Evolutionary conservation across 2,797 vertebrate species (phyloP), one percentile per base, ranked within the genome.

Genomic region (Xerus rutilus): DNA sequence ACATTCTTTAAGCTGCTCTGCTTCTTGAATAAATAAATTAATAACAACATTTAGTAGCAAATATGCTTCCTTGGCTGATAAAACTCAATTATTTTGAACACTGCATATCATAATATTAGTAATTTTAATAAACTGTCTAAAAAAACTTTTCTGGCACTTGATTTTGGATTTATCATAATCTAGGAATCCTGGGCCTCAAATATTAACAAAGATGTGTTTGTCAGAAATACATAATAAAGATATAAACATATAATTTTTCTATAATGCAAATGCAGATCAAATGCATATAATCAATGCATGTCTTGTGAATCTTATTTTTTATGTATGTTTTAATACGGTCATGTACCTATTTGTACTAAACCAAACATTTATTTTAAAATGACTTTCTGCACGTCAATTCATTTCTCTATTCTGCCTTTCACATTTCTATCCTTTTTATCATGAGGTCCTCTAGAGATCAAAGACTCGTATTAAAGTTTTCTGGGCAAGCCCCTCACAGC

Each of bases 91-190:
- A 5, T 81, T 95, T 92, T 86, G 32, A 30, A 69, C 30, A 65
- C 91, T 86, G 49, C 0, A 92, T 39, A 39, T 83, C 30, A 76
- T 59, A 32, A 74, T 86, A 73, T 65, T 78, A 94, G 12, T 94
- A 35, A 62, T 89, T 93, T 85, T 95, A 96, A 83, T 82, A 88
- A 91, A n/a, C 7, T 82, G 1, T 67, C 21, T 65, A 64, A 89
- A 97, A 45, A 94, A 96, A 86, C 1, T 84, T 92, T 94, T 86
- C 57, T 86, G 49, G 32, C 17, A 84, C 67, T 94, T 89, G n/a
- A 94, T 83, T 91, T 95, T 91, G 32, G 35, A 72, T 84, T 72
- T 73, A 10, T 91, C 25, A 69, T 94, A 43, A 85, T 32, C 7
- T 39, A 62, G 28, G 47, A 76, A 74, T 72, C 35, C 4, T 12